Conservation (phyloP, 1,140 invertebrate species). For the Ceratosolen solmsi region DNA sequence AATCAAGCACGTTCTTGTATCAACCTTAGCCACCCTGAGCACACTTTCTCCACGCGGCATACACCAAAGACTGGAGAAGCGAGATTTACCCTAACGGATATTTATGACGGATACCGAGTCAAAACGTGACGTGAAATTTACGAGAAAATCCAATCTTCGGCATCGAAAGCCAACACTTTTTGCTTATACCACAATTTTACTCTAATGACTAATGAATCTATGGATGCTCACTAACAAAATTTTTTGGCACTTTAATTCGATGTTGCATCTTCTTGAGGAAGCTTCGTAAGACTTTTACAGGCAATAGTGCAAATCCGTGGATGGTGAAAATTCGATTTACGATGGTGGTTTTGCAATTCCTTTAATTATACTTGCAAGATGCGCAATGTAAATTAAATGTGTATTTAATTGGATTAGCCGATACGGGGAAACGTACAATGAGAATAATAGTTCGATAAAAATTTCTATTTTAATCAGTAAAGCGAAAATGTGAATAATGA, state of each 20-base stretch:
- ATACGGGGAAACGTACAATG: background rate
- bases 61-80: background rate
- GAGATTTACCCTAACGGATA: slow-evolving; percentile 37
- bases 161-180: background rate
- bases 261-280: background rate
- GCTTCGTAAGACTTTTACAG: background rate
- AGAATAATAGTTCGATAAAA: background rate
- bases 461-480: background rate
- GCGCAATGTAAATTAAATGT: too few relatives aligned
- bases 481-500: background rate
- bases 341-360: background rate
- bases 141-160: slow-evolving; percentile 19
- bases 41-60: background rate
- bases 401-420: background rate
- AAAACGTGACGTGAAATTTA: slow-evolving; percentile 17
- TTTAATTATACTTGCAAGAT: background rate
- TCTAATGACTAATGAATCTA: slow-evolving; percentile 1
- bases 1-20: background rate
- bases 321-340: background rate
- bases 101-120: slow-evolving; percentile 33
- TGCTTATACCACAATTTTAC: background rate
- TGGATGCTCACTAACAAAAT: background rate
- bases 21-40: background rate
- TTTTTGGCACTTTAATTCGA: background rate
- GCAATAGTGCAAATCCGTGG: background rate